Evolutionary conservation across 2,113 vertebrate genomes (phyloP).

Genomic region (Gobio gobio): DNA sequence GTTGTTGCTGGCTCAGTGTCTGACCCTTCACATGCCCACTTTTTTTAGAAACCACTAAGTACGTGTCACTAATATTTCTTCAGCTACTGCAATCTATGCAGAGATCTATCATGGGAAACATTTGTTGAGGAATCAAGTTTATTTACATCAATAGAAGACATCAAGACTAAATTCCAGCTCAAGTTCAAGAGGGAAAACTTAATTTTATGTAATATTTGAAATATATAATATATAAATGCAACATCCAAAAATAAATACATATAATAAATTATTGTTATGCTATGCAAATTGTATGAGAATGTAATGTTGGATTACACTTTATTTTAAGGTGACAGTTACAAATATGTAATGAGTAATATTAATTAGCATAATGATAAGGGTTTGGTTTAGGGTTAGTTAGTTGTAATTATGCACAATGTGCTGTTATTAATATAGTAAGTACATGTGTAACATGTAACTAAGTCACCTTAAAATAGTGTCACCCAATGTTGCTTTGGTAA

Average conservation of each 20-base stretch:
- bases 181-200: background rate
- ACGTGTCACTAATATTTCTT: background rate
- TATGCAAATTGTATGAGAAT: background rate
- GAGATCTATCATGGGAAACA: conserved; percentile 21
- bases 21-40: conserved; percentile 28
- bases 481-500: background rate
- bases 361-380: too few relatives aligned
- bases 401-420: too few relatives aligned
- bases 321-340: too few relatives aligned
- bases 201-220: background rate
- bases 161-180: background rate
- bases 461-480: too few relatives aligned
- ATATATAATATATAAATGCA: background rate
- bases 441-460: too few relatives aligned
- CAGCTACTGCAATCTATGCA: background rate
- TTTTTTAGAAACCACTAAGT: background rate
- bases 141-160: conserved; percentile 8
- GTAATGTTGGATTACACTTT: background rate
- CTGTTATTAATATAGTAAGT: too few relatives aligned
- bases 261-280: background rate
- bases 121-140: conserved; percentile 13
- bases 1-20: conserved; percentile 17
- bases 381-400: too few relatives aligned
- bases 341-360: too few relatives aligned
- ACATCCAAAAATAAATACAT: background rate